Percentiles rank a stretch among this genome's conserved stretches.
These are phyloP conservation scores for Dryomyza anilis DNA, from an alignment of 2,888 invertebrate species.

Conservation along the genomic window DNA sequence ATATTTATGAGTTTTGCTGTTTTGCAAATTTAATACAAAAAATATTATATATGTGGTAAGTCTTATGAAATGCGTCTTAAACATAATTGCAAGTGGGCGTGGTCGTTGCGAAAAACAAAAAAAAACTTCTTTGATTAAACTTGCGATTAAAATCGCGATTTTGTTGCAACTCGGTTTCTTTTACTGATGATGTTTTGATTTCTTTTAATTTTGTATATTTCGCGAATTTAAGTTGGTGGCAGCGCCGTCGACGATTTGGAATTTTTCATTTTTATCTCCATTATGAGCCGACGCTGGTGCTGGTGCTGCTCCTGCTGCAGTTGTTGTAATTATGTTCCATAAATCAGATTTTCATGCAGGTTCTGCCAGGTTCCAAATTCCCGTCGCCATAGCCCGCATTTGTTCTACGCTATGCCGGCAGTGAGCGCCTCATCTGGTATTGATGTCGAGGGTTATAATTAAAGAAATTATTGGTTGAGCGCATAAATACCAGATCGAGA, in stretches of 20 bases:
- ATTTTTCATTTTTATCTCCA: constrained; percentile 21
- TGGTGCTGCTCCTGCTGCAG: no score
- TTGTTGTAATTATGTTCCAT: constrained; percentile 25
- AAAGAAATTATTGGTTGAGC: constrained; percentile 23
- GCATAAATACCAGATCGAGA: background rate
- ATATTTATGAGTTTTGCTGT: no score
- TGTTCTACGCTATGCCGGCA: background rate
- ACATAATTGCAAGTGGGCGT: constrained; percentile 40
- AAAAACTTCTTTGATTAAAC: constrained; percentile 42
- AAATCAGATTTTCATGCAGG: constrained; percentile 19
- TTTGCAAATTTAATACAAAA: no score
- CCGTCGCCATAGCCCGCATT: background rate
- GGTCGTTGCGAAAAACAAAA: constrained; percentile 35
- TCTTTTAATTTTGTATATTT: background rate
- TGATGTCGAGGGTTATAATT: constrained; percentile 13
- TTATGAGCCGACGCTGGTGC: constrained; percentile 3
- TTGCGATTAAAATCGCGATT: constrained; percentile 38
- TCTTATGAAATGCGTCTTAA: constrained; percentile 12
- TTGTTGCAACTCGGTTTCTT: background rate
- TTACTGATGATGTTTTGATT: background rate
- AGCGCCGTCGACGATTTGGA: background rate
- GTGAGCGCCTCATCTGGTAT: background rate
- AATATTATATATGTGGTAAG: no score
- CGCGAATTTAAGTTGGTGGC: background rate
- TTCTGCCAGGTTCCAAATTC: background rate